Base-by-base conservation (phyloP, 2,113 vertebrate species). In the Bubalus kerabau region DNA sequence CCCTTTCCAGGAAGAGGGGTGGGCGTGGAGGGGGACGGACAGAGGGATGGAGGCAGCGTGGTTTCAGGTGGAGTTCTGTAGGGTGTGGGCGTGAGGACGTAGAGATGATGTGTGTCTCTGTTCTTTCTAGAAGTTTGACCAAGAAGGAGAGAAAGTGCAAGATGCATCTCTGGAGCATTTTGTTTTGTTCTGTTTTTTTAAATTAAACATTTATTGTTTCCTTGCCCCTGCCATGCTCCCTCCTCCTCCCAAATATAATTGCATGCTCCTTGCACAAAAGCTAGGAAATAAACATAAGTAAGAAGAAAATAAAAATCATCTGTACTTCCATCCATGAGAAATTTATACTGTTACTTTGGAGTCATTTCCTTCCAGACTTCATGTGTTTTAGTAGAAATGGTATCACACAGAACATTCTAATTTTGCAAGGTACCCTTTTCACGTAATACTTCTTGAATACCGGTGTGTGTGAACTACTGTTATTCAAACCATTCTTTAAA, bases 331-430 rank as follows among this genome's bases (percentile, higher is more conserved):
- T 23, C 67, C 23, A n/a, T 15, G 40, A 57, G 54, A 74, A 76
- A 76, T 48, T 28, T 5, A 32, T 28, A 14, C 54, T 59, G 3
- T 86, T 82, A n/a, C 50, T 17, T 21, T 60, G 10, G 14, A 57
- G 40, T 30, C 81, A 23, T 78, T 90, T 83, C 76, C 60, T 93
- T 74, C 85, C 10, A 90, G 93, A 54, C 40, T 32, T 52, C 46
- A 6, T 17, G 28, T 56, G 30, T 14, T 76, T 64, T 32, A 52
- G 46, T 36, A 62, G 74, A 54, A 86, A 91, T 17, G 30, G 40
- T 16, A 6, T 59, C 15, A 62, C 1, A 2, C 8, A 19, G 24
- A 23, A 28, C 15, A 4, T 74, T 82, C 48, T 60, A 30, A 36
- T 59, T 78, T 80, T 87, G 40, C 24, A 56, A 14, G 1, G 2